Base-by-base conservation (phyloP, 2,888 invertebrate species). In the Parnassius mnemosyne region DNA sequence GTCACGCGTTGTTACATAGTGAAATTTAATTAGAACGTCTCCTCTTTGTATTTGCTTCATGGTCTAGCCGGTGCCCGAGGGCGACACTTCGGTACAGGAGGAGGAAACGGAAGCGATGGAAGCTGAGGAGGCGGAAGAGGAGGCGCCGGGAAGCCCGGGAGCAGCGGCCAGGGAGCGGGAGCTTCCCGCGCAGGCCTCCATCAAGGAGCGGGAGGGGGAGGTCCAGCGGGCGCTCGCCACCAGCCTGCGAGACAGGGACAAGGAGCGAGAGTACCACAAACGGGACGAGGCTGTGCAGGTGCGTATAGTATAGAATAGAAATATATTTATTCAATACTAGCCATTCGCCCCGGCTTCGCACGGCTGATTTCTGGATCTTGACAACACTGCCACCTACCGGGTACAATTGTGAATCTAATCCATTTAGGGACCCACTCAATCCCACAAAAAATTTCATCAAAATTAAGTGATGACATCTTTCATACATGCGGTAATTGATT, bases 231-330 rank as follows among this genome's bases (percentile, higher is more conserved):
- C 98, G 16, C 91, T 99, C 59, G 98, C 98, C 1, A 96, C 96
- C 60, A 98, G 98, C 81, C 93, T 99, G 79, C 92, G 98, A 12
- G 99, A 99, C 84, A 91, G 99, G 1, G 98, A 99, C 84, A 99
- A 99, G 93, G 99, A 99, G 87, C 92, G 99, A 43, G 98, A 99
- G 81, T 97, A 97, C 80, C 99, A 99, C 81, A 97, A 98, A 85
- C 94, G 97, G 67, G 98, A 98, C 71, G 99, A 99, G 87, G 98
- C 99, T 5, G 96, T 98, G 63, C 97, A 96, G 89, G 93, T 93
- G 62, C 2, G 13, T 34, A 7, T 34, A 34, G 20, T 20, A 2
- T 20, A 20, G 20, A 20, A 2, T 34, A 34, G 34, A 7, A 34
- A 34, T 7, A 0, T 25, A 3, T 34, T 34, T 34, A 7, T 34